A percentile compares a stretch with the other conserved stretches of the same genome.
Evolutionary conservation across 2,888 invertebrate species (phyloP).

Genomic region (Sabatieria punctata): DNA sequence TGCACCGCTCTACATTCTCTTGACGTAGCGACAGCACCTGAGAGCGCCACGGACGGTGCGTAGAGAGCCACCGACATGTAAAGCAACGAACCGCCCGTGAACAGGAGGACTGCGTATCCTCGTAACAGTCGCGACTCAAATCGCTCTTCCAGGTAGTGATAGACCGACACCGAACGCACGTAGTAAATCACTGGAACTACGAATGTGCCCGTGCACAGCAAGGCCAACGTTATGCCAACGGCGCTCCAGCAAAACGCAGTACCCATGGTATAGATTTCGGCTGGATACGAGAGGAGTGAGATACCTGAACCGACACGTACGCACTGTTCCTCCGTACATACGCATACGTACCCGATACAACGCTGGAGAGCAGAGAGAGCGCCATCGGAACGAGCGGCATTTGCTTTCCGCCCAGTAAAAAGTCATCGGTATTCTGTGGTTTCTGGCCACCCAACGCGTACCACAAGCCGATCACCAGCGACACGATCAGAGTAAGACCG

Average conservation of each 20-base stretch:
- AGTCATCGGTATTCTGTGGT: not conserved
- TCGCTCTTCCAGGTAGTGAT: conserved; percentile 6
- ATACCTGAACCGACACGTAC: not conserved
- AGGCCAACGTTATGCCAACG: not conserved
- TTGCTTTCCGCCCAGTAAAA: not conserved
- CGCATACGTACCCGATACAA: not conserved
- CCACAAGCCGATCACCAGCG: not conserved
- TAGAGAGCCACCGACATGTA: conserved; percentile 8
- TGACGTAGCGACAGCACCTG: conserved; percentile 12
- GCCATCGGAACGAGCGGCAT: conserved; percentile 1
- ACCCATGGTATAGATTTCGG: conserved; percentile 6
- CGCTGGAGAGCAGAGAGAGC: not conserved
- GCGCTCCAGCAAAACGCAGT: conserved; percentile 4
- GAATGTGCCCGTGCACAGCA: not conserved
- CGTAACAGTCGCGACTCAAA: conserved; percentile 4
- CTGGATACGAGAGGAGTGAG: conserved; percentile 1
- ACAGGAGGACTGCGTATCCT: not conserved
- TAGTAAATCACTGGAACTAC: conserved; percentile 5
- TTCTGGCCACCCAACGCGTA: not conserved
- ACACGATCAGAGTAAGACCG: not conserved
- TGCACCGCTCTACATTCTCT: not conserved
- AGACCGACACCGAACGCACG: conserved; percentile 4
- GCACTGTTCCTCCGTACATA: too few species aligned
- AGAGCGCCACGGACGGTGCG: conserved; percentile 7
- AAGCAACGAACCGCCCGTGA: conserved; percentile 2